phyloP scores from a whole-genome alignment of 2,113 vertebrate genomes.

The Sphyrna mokarran region DNA sequence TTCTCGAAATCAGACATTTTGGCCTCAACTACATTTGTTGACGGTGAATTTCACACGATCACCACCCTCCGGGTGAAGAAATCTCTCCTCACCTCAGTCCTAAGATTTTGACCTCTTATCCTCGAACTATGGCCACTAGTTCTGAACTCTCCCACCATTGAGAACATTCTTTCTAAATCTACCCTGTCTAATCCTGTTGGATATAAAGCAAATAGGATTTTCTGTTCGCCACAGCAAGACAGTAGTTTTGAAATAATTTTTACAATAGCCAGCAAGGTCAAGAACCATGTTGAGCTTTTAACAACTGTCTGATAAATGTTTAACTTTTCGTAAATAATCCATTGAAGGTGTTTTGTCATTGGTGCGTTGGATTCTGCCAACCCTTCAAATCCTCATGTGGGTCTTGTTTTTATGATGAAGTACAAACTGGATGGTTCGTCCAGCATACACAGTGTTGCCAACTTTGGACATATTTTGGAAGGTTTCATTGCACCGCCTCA shows the following conservation, averaged over 20 bases:
- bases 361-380: background rate
- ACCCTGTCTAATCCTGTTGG: no score
- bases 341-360: background rate
- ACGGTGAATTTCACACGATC: no score
- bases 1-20: no score
- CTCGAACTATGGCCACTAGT: no score
- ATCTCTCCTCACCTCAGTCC: no score
- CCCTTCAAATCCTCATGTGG: background rate
- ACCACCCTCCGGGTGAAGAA: no score
- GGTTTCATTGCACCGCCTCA: background rate
- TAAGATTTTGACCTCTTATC: no score
- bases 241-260: background rate
- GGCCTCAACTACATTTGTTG: no score
- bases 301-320: background rate
- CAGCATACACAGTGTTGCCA: background rate
- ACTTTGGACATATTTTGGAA: background rate
- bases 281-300: background rate
- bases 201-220: background rate
- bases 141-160: no score
- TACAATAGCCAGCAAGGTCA: background rate
- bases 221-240: background rate
- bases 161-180: no score
- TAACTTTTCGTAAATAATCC: background rate
- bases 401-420: background rate
- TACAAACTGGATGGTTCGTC: background rate